Percentiles rank a stretch among this genome's conserved stretches.
phyloP scores from a whole-genome alignment of 2,888 invertebrate genomes.

The Callyntrura guangdongensis region DNA sequence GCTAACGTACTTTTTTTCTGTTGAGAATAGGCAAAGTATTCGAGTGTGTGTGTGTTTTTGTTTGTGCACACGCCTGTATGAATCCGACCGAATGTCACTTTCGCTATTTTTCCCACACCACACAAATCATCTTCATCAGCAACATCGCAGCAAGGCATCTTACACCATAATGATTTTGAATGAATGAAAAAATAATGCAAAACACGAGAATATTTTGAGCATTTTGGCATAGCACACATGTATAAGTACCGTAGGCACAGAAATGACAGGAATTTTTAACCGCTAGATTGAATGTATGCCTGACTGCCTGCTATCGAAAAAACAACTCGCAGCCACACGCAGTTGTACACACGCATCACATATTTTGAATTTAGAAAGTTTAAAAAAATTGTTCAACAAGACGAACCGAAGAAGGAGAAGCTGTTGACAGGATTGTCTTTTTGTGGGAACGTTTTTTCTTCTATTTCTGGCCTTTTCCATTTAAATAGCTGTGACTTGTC shows the following conservation, averaged over 20 bases:
- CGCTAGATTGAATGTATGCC: background rate
- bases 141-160: background rate
- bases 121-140: background rate
- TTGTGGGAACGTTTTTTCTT: conserved; percentile 16
- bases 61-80: background rate
- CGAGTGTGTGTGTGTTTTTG: background rate
- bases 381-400: conserved; percentile 1
- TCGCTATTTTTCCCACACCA: background rate
- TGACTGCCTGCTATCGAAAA: background rate
- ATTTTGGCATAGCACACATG: background rate
- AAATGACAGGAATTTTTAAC: background rate
- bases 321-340: background rate
- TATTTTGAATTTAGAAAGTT: background rate
- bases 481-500: background rate
- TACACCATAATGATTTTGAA: conserved; percentile 27
- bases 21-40: background rate
- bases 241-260: background rate
- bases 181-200: conserved; percentile 27
- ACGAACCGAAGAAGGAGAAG: conserved; percentile 2
- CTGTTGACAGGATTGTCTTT: conserved; percentile 58
- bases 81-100: conserved; percentile 5
- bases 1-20: conserved; percentile 39
- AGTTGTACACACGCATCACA: background rate
- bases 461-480: background rate
- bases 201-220: background rate